A percentile compares a stretch with the other conserved stretches of the same genome.
Evolutionary conservation across 2,113 vertebrate species (phyloP).

Genomic region (Onychostoma macrolepis): DNA sequence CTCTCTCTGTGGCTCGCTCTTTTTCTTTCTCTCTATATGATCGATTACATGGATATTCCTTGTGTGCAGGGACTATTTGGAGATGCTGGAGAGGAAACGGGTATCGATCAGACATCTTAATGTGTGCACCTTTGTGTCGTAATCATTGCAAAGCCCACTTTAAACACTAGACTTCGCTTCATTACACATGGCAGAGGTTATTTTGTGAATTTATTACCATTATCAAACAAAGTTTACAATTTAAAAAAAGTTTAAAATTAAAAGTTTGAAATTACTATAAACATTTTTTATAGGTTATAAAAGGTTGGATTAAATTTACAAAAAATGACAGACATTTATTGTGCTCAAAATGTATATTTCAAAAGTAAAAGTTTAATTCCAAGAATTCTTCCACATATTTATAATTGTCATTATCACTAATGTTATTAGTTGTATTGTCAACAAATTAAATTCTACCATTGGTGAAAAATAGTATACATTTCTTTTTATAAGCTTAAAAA

Average conservation of each 20-base stretch:
- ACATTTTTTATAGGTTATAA: neutral
- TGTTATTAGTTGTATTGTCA: neutral
- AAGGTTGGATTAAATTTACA: neutral
- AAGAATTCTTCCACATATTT: neutral
- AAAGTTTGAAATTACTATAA: neutral
- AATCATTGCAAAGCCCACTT: neutral
- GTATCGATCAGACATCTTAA: constrained; percentile 40
- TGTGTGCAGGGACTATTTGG: neutral
- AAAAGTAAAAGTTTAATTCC: neutral
- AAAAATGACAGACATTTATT: neutral
- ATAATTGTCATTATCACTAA: neutral
- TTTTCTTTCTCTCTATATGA: constrained; percentile 6
- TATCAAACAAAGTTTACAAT: neutral
- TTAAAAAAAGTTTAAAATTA: no score
- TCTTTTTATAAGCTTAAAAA: neutral
- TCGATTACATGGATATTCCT: constrained; percentile 14
- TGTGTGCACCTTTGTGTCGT: neutral
- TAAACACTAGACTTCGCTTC: neutral
- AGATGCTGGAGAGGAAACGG: constrained; percentile 22
- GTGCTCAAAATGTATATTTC: neutral
- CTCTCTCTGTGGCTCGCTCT: neutral
- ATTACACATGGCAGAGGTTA: neutral
- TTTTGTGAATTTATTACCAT: neutral
- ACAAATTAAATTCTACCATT: neutral
- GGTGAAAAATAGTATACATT: neutral